Evolutionary conservation across 2,113 vertebrate species (phyloP).

Genomic region (Semicossyphus pulcher): DNA sequence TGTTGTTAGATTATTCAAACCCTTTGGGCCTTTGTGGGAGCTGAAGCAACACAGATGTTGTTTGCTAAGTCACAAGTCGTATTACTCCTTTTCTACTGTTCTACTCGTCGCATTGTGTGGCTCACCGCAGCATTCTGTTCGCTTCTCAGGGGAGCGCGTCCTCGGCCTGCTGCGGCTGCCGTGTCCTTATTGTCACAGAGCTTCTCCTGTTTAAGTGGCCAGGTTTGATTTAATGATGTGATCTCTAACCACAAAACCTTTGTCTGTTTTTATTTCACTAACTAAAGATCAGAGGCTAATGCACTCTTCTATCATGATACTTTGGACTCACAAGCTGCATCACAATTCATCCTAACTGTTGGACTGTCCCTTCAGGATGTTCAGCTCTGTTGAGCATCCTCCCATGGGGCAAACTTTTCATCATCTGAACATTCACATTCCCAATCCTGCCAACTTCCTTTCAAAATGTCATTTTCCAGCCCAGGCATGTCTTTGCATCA

Average conservation of each 20-base stretch:
- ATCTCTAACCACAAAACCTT: background rate
- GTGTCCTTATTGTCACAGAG: background rate
- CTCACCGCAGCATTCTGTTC: slow-evolving; percentile 8
- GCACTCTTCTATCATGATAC: background rate
- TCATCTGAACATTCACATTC: slow-evolving; percentile 57
- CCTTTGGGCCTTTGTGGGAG: slow-evolving; percentile 29
- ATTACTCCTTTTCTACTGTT: slow-evolving; percentile 33
- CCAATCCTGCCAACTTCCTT: slow-evolving; percentile 59
- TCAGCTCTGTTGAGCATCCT: slow-evolving; percentile 37
- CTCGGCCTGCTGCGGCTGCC: background rate
- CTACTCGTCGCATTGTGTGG: slow-evolving; percentile 23
- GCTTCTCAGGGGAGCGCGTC: background rate
- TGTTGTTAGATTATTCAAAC: slow-evolving; percentile 6
- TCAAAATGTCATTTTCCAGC: slow-evolving; percentile 66
- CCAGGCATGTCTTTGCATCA: slow-evolving; percentile 19
- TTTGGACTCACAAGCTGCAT: background rate
- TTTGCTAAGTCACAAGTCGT: slow-evolving; percentile 30
- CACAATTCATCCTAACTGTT: background rate
- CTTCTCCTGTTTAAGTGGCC: background rate
- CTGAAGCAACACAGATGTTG: slow-evolving; percentile 46
- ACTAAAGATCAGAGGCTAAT: background rate
- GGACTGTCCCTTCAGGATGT: slow-evolving; percentile 50
- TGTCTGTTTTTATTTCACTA: background rate
- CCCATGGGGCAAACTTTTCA: slow-evolving; percentile 59
- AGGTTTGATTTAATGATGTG: slow-evolving; percentile 1